These are phyloP conservation scores for Tinea trinotella DNA, from an alignment of 2,888 invertebrate species.

Conservation along the genomic window DNA sequence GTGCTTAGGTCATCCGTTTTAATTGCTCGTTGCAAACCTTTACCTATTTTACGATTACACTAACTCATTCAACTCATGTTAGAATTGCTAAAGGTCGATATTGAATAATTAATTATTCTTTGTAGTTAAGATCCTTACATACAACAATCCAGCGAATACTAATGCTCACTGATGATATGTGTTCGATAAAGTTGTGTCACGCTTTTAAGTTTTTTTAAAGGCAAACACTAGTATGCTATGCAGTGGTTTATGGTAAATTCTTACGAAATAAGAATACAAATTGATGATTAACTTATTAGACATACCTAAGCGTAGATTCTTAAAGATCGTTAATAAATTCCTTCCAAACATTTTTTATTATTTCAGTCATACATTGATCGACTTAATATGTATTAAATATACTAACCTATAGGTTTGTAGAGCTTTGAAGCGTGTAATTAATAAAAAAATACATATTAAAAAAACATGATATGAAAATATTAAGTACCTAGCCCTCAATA, in stretches of 20 bases:
- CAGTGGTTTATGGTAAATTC: background rate
- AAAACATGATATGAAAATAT: too few species aligned
- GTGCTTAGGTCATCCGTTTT: background rate
- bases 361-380: too few species aligned
- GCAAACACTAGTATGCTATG: conserved; percentile 1
- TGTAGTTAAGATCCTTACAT: too few species aligned
- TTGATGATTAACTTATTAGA: background rate
- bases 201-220: too few species aligned
- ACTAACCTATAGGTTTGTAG: too few species aligned
- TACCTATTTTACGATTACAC: background rate
- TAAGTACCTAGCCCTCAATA: too few species aligned
- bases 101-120: background rate
- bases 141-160: background rate
- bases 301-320: too few species aligned
- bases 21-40: background rate
- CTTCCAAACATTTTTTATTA: too few species aligned
- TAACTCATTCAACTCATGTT: background rate
- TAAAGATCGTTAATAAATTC: too few species aligned
- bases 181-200: conserved; percentile 3
- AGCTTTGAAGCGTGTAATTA: too few species aligned
- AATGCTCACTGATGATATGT: conserved; percentile 5
- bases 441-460: too few species aligned
- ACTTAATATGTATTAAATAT: too few species aligned
- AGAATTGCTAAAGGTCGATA: background rate
- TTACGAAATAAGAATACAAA: background rate